These are phyloP conservation scores for Mormyrus lacerda DNA, from an alignment of 2,113 vertebrate genomes.

Conservation along the genomic window DNA sequence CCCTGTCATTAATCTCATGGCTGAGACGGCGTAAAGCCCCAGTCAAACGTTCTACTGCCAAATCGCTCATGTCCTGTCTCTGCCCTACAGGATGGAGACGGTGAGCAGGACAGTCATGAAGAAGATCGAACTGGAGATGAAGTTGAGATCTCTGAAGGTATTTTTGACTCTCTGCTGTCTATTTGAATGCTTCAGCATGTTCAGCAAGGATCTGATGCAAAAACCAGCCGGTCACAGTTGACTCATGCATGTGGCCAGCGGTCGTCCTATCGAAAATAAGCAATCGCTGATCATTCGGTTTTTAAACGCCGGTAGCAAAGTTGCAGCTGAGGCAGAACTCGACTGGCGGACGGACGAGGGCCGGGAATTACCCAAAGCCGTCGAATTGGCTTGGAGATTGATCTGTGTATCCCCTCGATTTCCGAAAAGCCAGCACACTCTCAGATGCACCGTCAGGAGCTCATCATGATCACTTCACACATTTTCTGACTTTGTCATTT, in stretches of 20 bases:
- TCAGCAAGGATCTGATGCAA: neutral
- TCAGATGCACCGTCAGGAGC: neutral
- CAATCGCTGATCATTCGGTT: neutral
- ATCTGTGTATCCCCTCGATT: neutral
- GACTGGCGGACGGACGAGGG: neutral
- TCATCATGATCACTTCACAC: neutral
- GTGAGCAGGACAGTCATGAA: constrained; percentile 71
- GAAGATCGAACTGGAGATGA: constrained; percentile 80
- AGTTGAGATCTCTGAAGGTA: constrained; percentile 77
- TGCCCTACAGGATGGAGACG: constrained; percentile 72
- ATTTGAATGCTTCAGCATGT: neutral
- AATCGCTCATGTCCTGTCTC: neutral
- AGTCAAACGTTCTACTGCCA: neutral
- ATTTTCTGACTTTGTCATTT: neutral
- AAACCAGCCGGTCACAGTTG: neutral
- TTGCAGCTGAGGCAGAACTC: neutral
- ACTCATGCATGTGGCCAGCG: neutral
- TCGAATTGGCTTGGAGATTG: neutral
- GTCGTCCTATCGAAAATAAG: neutral
- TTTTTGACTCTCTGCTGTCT: constrained; percentile 19
- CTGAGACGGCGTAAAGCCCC: neutral
- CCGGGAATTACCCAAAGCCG: neutral
- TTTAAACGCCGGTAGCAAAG: neutral
- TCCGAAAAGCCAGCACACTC: neutral
- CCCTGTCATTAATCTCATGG: neutral